Percentiles rank a stretch among this genome's conserved stretches.
Conservation (phyloP, 64 coral and sea anemone species). For the Dendrophyllia cribrosa region DNA sequence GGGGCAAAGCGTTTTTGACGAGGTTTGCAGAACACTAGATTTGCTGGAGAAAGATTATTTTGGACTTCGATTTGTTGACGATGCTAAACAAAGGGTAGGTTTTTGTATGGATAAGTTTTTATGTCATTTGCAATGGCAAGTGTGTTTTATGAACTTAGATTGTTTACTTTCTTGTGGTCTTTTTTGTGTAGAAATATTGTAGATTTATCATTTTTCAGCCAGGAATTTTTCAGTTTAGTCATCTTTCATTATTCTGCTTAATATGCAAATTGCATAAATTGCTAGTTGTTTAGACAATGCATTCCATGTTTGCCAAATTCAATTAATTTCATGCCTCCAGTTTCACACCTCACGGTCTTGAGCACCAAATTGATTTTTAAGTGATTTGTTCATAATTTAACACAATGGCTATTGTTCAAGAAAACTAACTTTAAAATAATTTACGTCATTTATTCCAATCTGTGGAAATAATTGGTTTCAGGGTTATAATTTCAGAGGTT, state of each 20-base stretch:
- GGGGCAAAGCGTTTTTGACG: constrained; percentile 66
- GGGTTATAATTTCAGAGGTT: neutral
- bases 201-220: no score
- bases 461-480: neutral
- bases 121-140: neutral
- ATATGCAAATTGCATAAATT: no score
- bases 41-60: constrained; percentile 90
- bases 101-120: neutral
- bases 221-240: no score
- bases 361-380: neutral
- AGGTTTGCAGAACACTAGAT: constrained; percentile 65
- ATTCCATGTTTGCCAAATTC: neutral
- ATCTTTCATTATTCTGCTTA: no score
- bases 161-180: no score
- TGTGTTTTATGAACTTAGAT: no score
- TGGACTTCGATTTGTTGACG: constrained; percentile 79
- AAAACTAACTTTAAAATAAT: neutral
- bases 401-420: neutral
- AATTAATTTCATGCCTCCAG: neutral
- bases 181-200: no score
- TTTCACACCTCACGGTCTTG: neutral
- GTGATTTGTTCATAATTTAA: neutral
- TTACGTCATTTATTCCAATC: no score
- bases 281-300: no score
- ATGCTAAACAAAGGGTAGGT: constrained; percentile 78